phyloP scores from a whole-genome alignment of 2,888 invertebrate species.

The Eupithecia subfuscata region DNA sequence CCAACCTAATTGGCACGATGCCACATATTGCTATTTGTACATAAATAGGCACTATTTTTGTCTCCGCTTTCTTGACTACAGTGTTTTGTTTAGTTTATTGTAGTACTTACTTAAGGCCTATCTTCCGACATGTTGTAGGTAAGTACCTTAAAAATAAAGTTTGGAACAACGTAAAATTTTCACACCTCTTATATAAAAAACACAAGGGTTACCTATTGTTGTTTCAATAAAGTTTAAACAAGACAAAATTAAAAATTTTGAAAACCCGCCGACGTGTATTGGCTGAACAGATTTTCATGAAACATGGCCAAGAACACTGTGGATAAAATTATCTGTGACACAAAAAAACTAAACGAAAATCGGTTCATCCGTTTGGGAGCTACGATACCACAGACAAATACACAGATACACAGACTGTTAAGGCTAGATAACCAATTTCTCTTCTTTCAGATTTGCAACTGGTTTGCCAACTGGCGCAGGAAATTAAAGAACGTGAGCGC shows the following conservation, averaged over 20 bases:
- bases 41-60: conserved; percentile 83
- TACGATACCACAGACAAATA: too few relatives aligned
- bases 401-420: too few relatives aligned
- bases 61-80: conserved; percentile 73
- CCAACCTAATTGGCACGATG: conserved; percentile 79
- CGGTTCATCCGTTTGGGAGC: too few relatives aligned
- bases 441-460: conserved; percentile 87
- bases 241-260: too few relatives aligned
- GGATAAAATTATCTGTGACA: too few relatives aligned
- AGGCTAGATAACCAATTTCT: background rate
- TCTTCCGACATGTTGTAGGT: conserved; percentile 27
- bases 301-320: too few relatives aligned
- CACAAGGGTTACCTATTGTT: background rate
- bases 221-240: background rate
- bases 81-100: conserved; percentile 53
- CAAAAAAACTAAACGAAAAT: too few relatives aligned
- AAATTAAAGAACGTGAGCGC: conserved; percentile 90
- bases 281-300: too few relatives aligned
- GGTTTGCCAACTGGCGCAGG: conserved; percentile 93
- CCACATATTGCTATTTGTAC: conserved; percentile 81
- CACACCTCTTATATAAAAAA: background rate
- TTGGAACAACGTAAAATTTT: background rate
- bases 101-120: conserved; percentile 9
- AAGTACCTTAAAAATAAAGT: conserved; percentile 23
- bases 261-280: too few relatives aligned